These are phyloP conservation scores for Clostera curtula DNA, from an alignment of 2,888 invertebrate species.

Conservation along the genomic window DNA sequence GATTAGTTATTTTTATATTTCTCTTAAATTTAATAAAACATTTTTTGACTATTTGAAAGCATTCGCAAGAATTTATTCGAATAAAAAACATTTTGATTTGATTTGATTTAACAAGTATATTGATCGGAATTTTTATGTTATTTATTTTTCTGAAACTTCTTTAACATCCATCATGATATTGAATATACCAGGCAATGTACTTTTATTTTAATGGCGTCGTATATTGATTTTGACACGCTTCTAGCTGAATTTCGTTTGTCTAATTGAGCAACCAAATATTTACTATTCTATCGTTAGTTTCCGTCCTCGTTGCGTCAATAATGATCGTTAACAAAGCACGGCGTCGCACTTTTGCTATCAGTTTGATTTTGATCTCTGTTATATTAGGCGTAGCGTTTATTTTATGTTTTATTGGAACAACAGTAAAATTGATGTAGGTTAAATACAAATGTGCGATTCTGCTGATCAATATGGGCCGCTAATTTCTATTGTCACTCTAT, in stretches of 20 bases:
- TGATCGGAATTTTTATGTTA: too few species aligned
- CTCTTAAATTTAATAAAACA: too few species aligned
- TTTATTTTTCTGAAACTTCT: too few species aligned
- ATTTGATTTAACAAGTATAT: too few species aligned
- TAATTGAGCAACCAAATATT: slow-evolving; percentile 65
- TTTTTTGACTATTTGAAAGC: too few species aligned
- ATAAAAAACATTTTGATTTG: too few species aligned
- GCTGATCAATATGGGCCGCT: slow-evolving; percentile 36
- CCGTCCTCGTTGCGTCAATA: slow-evolving; percentile 60
- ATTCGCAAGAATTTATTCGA: too few species aligned
- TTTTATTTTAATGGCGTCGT: too few species aligned
- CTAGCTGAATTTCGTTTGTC: slow-evolving; percentile 52
- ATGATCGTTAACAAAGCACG: slow-evolving; percentile 53
- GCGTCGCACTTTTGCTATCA: slow-evolving; percentile 27
- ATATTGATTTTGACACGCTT: slow-evolving; percentile 8
- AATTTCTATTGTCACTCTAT: slow-evolving; percentile 40
- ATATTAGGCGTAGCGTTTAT: slow-evolving; percentile 6
- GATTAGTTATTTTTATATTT: too few species aligned
- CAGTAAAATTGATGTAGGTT: slow-evolving; percentile 26
- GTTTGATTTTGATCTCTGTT: slow-evolving; percentile 27
- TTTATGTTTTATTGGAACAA: neutral
- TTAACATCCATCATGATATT: too few species aligned
- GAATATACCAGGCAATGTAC: too few species aligned
- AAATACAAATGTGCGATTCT: slow-evolving; percentile 26
- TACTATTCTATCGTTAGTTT: slow-evolving; percentile 59